Conservation (phyloP, 1,140 invertebrate species). For the Calephelis nemesis region DNA sequence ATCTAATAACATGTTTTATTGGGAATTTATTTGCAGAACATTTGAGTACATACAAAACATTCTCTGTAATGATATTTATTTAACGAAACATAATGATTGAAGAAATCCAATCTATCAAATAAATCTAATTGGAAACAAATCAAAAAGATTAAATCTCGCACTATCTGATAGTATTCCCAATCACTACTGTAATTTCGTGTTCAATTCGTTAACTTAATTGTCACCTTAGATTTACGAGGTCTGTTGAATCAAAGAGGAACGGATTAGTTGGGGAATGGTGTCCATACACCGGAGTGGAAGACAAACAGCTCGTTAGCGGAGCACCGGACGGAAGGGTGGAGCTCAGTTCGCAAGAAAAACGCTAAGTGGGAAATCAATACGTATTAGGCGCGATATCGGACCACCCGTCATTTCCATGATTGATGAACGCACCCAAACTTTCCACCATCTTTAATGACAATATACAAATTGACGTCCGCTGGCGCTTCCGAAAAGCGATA, state of each 20-base stretch:
- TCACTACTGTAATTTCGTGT: slow-evolving; percentile 22
- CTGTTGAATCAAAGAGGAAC: slow-evolving; percentile 31
- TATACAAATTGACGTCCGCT: slow-evolving; percentile 77
- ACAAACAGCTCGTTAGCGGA: slow-evolving; percentile 77
- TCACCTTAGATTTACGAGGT: slow-evolving; percentile 18
- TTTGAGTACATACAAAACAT: no score
- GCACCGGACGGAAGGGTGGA: slow-evolving; percentile 69
- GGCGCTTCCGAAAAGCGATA: slow-evolving; percentile 73
- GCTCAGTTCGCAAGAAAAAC: slow-evolving; percentile 73
- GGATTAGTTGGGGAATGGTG: slow-evolving; percentile 32
- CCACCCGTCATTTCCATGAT: slow-evolving; percentile 70
- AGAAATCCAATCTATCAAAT: not conserved
- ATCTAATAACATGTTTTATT: no score
- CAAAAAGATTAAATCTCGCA: slow-evolving; percentile 15
- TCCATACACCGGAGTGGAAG: slow-evolving; percentile 52
- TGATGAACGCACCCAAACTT: slow-evolving; percentile 73
- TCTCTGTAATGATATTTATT: not conserved
- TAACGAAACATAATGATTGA: not conserved
- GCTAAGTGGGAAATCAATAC: slow-evolving; percentile 79
- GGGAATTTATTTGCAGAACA: no score
- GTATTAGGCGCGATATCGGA: slow-evolving; percentile 77
- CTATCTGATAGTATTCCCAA: slow-evolving; percentile 3
- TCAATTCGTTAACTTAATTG: slow-evolving; percentile 25
- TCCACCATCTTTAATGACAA: slow-evolving; percentile 73
- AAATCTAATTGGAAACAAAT: slow-evolving; percentile 14